Conservation (phyloP, 1,140 invertebrate species). For the Centruroides sculpturatus region DNA sequence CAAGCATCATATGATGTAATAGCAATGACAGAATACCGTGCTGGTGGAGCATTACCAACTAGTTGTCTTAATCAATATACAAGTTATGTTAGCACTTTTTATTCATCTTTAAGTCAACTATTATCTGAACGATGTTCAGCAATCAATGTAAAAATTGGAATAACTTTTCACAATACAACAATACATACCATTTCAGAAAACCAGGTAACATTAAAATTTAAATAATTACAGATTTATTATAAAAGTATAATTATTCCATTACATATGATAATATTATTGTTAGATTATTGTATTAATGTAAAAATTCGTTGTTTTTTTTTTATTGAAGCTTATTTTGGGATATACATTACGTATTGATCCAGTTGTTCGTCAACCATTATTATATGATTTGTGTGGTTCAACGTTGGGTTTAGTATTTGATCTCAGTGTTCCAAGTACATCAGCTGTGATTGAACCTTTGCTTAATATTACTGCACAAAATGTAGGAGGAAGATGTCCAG, state of each 20-base stretch:
- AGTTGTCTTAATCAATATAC: constrained; percentile 74
- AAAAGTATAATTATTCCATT: background rate
- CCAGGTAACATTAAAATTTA: constrained; percentile 6
- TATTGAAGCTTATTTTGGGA: constrained; percentile 43
- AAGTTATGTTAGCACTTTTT: constrained; percentile 64
- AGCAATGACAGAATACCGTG: constrained; percentile 71
- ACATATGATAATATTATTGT: background rate
- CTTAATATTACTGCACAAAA: constrained; percentile 59
- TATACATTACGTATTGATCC: constrained; percentile 77
- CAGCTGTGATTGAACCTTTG: constrained; percentile 73
- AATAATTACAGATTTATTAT: no score
- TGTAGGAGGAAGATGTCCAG: constrained; percentile 80
- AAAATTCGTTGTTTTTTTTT: constrained; percentile 1
- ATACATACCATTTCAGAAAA: constrained; percentile 33
- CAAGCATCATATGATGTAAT: constrained; percentile 85
- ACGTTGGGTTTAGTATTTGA: constrained; percentile 88
- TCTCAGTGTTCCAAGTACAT: constrained; percentile 78
- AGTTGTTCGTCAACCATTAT: constrained; percentile 64
- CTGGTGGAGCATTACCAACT: constrained; percentile 68
- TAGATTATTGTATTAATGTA: background rate
- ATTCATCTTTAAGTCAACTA: constrained; percentile 58
- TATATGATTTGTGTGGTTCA: constrained; percentile 88
- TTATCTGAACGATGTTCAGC: constrained; percentile 82
- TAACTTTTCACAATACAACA: constrained; percentile 67
- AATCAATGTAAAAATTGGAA: constrained; percentile 87